These are phyloP conservation scores for Telmatherina bonti DNA, from an alignment of 2,797 vertebrate species.

Conservation along the genomic window DNA sequence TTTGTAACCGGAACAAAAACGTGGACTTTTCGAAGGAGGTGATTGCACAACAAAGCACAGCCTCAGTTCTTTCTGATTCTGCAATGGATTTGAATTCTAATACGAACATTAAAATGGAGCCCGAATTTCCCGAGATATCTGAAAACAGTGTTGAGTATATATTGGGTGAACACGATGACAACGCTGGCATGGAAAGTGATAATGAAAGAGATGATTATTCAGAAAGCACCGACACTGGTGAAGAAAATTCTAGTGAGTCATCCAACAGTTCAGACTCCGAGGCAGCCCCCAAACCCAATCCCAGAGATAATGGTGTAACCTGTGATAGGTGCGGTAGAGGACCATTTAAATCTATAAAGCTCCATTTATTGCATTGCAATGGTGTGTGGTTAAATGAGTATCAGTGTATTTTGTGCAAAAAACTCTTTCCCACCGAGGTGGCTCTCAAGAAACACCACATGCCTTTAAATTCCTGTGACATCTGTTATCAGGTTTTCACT, in stretches of 20 bases:
- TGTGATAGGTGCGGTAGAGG: constrained; percentile 66
- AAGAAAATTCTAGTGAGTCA: constrained; percentile 48
- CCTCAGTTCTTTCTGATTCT: neutral
- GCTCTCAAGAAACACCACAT: constrained; percentile 64
- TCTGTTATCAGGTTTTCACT: constrained; percentile 69
- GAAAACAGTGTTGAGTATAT: constrained; percentile 41
- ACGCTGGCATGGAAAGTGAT: constrained; percentile 10
- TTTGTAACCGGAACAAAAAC: constrained; percentile 1
- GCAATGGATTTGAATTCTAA: constrained; percentile 2
- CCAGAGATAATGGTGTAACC: neutral
- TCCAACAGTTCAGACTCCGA: constrained; percentile 2
- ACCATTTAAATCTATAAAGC: constrained; percentile 65
- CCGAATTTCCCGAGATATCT: constrained; percentile 2
- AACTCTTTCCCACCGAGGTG: constrained; percentile 39
- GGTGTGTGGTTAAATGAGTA: constrained; percentile 37
- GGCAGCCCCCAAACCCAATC: neutral
- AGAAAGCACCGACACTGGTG: constrained; percentile 23
- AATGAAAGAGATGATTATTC: constrained; percentile 27
- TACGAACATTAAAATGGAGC: constrained; percentile 20
- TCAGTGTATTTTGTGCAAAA: constrained; percentile 66
- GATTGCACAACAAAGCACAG: constrained; percentile 7
- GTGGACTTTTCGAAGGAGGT: constrained; percentile 1
- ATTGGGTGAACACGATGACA: constrained; percentile 37
- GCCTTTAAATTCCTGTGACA: constrained; percentile 58
- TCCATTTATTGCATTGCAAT: constrained; percentile 69